Base-by-base conservation (phyloP, 2,113 vertebrate genomes). In the Syngnathus floridae region DNA sequence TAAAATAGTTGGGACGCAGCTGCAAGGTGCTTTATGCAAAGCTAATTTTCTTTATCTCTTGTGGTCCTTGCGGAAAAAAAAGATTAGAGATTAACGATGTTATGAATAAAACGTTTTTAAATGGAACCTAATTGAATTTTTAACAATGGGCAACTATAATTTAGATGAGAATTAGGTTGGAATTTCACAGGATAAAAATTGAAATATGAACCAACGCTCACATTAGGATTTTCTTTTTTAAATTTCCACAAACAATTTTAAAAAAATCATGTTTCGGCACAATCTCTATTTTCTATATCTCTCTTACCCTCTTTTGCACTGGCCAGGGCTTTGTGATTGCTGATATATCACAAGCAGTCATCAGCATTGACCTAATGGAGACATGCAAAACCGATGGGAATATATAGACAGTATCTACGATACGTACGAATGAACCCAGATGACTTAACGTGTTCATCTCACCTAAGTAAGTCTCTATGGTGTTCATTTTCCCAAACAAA, bases 291-390 rank as follows among this genome's bases (percentile, higher is more conserved):
- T 84, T 61, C 2, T 19, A 40, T 10, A n/a, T 60, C 7, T 60
- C 13, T 9, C 7, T 60, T 91, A 98, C 97, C 93, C 93, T 93
- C 67, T 95, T 95, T 75, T 99, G 96, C 67, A 98, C 90, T 4
- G 95, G 96, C 97, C 97, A 99, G 19, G 97, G 97, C 72, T 99
- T 99, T n/a, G 95, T 97, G 81, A 99, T 98, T 31, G 97, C 97
- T 37, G 97, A 98, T 61, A 99, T 92, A 75, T 99, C 97, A 71
- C 96, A 99, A 0, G 96, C 95, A 49, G 97, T 99, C 97, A 99
- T 99, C 89, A 99, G 81, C 97, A 99, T 99, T 2, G 95, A 96
- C 87, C 97, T 99, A 51, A 69, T 41, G 51, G 59, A 70, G 71
- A 37, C 41, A 65, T 2, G 71, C 10, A 75, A 2, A 40, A 40